Base-by-base conservation (phyloP, 2,888 invertebrate species). In the Parelbella ahira region DNA sequence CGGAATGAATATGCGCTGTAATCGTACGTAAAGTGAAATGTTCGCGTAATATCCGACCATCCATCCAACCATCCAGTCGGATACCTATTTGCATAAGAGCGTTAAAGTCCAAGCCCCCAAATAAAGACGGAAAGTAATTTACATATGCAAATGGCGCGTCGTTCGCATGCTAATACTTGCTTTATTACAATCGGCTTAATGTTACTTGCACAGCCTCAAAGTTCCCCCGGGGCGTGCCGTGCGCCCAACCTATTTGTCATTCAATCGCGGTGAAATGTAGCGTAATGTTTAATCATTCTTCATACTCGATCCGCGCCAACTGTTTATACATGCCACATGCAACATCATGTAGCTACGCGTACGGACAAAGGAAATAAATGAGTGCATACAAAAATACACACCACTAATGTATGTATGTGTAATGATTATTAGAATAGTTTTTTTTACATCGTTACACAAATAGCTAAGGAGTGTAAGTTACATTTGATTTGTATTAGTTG, bases 81-180 rank as follows among this genome's bases (percentile, higher is more conserved):
- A 58, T 62, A 48, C 58, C 34, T 54, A 78, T 81, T 81, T 70
- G 64, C 81, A 78, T 77, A 75, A 79, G 69, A 70, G 74, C 69
- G 59, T 74, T 73, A 72, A 71, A 73, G 72, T 76, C 74, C 74
- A 68, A 73, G 71, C n/a, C 70, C 69, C 77, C 76, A 76, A 83
- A 80, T 80, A 81, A 81, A 81, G 80, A 73, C 74, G 71, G 72
- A 77, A 73, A 74, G 71, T 70, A 66, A 86, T 84, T 86, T 83
- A 71, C 83, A 86, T 86, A 86, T 84, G 84, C 79, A 82, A 86
- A 86, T 86, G 72, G 56, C 65, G 64, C 62, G 68, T 73, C 75
- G 76, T 79, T 80, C 73, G 74, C 75, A 81, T 83, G 81, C 81
- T 80, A 83, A 84, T 81, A 80, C 68, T 73, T 73, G 72, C 68